Percentiles rank a stretch among this genome's conserved stretches.
phyloP scores from a whole-genome alignment of 2,888 invertebrate genomes.

The Brachyptera risi region DNA sequence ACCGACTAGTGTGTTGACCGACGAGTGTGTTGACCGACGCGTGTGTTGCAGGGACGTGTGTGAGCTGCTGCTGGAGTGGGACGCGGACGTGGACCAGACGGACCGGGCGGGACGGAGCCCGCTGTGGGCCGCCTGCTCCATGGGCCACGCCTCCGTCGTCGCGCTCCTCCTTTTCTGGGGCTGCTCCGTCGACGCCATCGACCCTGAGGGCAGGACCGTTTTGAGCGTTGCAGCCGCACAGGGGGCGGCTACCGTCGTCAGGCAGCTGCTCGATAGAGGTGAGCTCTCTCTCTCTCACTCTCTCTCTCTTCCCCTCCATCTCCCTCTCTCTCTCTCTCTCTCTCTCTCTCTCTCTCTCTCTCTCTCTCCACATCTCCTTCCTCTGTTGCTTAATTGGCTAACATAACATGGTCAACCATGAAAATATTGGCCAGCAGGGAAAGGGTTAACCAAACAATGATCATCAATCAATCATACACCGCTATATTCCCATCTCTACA shows the following conservation, averaged over 20 bases:
- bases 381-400: no score
- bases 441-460: no score
- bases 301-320: no score
- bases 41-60: constrained; percentile 50
- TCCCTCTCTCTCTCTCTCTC: no score
- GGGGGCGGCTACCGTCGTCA: constrained; percentile 84
- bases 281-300: constrained; percentile 40
- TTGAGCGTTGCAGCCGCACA: constrained; percentile 81
- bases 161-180: constrained; percentile 90
- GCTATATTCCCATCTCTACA: no score
- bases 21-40: no score
- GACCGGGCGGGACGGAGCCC: constrained; percentile 80
- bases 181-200: constrained; percentile 91
- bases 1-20: no score
- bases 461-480: no score
- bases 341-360: no score
- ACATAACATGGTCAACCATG: no score
- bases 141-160: constrained; percentile 84
- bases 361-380: no score
- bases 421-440: no score
- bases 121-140: constrained; percentile 89
- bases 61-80: constrained; percentile 84
- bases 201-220: constrained; percentile 89
- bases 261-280: constrained; percentile 81
- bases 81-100: constrained; percentile 85